These are phyloP conservation scores for Parapsyche elsis DNA, from an alignment of 1,140 invertebrate species.

Conservation along the genomic window DNA sequence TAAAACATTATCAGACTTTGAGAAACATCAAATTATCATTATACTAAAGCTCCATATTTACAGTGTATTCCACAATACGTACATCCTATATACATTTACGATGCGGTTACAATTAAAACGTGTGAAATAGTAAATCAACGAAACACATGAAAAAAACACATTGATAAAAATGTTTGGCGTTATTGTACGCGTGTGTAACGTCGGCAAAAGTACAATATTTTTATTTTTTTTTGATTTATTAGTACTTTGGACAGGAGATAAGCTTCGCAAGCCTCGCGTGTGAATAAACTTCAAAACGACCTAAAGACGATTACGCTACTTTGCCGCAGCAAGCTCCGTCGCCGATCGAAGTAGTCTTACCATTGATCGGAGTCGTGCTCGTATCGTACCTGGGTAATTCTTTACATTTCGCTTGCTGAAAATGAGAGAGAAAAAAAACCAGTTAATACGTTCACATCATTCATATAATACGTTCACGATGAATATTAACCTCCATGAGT, in stretches of 20 bases:
- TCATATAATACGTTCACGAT: not conserved
- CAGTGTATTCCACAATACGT: too few relatives aligned
- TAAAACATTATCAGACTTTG: too few relatives aligned
- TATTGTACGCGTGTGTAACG: not conserved
- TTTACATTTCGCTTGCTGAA: slow-evolving; percentile 81
- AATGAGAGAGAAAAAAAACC: slow-evolving; percentile 53
- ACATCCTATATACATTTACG: too few relatives aligned
- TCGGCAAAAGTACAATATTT: not conserved
- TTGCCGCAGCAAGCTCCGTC: slow-evolving; percentile 74
- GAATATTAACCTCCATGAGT: slow-evolving; percentile 77
- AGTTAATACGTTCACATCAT: slow-evolving; percentile 10
- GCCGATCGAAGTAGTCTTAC: slow-evolving; percentile 75
- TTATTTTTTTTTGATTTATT: too few relatives aligned
- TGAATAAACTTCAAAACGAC: not conserved
- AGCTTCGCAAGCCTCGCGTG: slow-evolving; percentile 5
- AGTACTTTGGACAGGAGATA: not conserved
- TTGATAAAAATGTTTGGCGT: not conserved
- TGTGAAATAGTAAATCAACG: too few relatives aligned
- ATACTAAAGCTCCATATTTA: too few relatives aligned
- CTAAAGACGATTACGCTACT: slow-evolving; percentile 48
- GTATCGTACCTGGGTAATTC: slow-evolving; percentile 80
- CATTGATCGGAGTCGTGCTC: slow-evolving; percentile 77
- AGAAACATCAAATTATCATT: too few relatives aligned
- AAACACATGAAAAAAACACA: too few relatives aligned
- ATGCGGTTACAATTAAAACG: too few relatives aligned